Evolutionary conservation across 2,113 vertebrate species (phyloP).

Genomic region (Cinclus mexicanus): DNA sequence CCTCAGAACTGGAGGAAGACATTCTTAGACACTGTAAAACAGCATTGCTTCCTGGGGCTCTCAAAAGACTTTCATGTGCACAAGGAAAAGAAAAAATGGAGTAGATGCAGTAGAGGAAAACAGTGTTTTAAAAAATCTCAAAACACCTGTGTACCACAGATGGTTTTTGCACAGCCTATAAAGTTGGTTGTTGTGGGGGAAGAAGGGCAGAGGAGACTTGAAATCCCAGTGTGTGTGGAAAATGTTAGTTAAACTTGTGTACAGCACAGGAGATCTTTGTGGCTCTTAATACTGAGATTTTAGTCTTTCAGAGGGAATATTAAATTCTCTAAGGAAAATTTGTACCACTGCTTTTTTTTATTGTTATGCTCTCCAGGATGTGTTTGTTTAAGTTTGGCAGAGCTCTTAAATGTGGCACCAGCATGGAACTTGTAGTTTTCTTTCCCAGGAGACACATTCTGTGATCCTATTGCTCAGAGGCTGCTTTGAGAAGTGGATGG

Average conservation of each 20-base stretch:
- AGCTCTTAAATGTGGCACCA: background rate
- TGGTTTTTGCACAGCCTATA: conserved; percentile 9
- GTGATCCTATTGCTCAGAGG: background rate
- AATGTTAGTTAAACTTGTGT: background rate
- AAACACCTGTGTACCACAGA: background rate
- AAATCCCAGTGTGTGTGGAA: conserved; percentile 2
- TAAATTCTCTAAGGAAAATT: background rate
- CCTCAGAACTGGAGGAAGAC: conserved; percentile 19
- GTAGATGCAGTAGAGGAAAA: background rate
- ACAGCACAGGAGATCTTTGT: background rate
- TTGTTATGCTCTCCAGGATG: background rate
- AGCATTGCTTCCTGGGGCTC: background rate
- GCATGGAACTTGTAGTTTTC: background rate
- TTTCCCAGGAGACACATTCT: background rate
- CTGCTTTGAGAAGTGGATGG: background rate
- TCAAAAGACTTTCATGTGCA: background rate
- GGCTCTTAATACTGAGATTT: background rate
- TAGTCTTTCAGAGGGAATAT: background rate
- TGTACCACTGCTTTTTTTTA: background rate
- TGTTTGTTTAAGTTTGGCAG: background rate
- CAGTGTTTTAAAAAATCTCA: background rate
- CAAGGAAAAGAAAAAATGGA: background rate
- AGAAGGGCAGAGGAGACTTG: background rate
- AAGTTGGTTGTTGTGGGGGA: background rate
- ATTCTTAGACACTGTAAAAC: background rate